phyloP scores from a whole-genome alignment of 2,113 vertebrate species.

The Xenopus laevis region DNA sequence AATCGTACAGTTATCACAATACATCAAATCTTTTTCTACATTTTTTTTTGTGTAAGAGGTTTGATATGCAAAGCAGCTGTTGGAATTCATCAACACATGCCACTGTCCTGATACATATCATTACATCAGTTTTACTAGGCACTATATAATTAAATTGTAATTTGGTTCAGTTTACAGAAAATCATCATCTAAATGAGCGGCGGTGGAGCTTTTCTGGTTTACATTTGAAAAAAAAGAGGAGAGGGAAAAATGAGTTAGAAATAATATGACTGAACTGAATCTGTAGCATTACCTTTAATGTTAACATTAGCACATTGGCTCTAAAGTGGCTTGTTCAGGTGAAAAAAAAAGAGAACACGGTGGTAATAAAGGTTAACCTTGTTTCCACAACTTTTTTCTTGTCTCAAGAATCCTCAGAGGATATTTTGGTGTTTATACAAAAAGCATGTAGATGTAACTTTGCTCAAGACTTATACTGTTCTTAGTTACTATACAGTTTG shows the following conservation, averaged over 20 bases:
- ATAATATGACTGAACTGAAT: not conserved
- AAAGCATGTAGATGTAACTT: no score
- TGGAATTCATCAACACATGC: conserved; percentile 8
- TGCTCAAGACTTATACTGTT: no score
- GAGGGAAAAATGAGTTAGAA: not conserved
- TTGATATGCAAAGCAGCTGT: conserved; percentile 21
- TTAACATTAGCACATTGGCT: not conserved
- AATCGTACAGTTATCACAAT: not conserved
- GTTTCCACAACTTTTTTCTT: no score
- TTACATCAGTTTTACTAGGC: conserved; percentile 15
- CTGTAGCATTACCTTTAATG: not conserved
- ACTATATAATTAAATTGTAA: conserved; percentile 26
- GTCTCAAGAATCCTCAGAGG: no score
- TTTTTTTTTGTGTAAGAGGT: not conserved
- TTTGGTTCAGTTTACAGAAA: conserved; percentile 15
- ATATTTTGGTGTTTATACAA: no score
- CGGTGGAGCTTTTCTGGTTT: conserved; percentile 6
- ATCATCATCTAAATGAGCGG: conserved; percentile 2
- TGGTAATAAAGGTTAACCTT: no score
- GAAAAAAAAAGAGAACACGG: no score
- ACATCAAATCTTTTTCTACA: not conserved
- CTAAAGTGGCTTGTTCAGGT: no score
- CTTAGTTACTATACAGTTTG: no score
- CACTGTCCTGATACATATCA: conserved; percentile 3
- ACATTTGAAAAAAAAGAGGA: not conserved